Conservation (phyloP, 1,140 invertebrate species). For the Sitodiplosis mosellana region DNA sequence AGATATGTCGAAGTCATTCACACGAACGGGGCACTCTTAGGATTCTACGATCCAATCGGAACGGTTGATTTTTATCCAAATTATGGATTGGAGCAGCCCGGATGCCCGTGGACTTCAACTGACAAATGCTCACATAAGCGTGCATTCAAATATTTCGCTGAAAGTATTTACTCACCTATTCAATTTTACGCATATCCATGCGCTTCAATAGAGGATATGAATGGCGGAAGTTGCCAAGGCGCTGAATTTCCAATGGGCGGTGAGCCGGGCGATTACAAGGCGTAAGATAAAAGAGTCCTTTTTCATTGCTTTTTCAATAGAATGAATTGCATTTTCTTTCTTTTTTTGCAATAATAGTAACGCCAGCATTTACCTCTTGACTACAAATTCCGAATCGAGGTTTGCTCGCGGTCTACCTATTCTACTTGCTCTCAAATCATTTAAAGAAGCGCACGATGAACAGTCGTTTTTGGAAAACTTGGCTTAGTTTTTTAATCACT, state of each 20-base stretch:
- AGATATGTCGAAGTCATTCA: not conserved
- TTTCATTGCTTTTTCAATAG: too few relatives aligned
- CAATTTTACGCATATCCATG: not conserved
- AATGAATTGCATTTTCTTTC: too few relatives aligned
- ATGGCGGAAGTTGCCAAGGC: not conserved
- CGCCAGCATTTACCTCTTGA: too few relatives aligned
- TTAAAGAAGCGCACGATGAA: too few relatives aligned
- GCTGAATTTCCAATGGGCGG: not conserved
- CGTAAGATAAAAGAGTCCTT: constrained; percentile 2
- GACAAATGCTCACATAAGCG: constrained; percentile 12
- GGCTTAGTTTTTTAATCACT: too few relatives aligned
- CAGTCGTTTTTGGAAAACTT: too few relatives aligned
- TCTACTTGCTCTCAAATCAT: too few relatives aligned
- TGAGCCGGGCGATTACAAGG: not conserved
- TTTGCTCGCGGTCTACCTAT: too few relatives aligned
- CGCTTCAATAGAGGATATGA: not conserved
- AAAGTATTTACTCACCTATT: constrained; percentile 4
- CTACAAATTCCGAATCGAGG: too few relatives aligned
- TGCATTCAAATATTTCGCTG: constrained; percentile 17
- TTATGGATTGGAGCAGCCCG: constrained; percentile 8
- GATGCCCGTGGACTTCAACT: not conserved
- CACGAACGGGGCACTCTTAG: constrained; percentile 21
- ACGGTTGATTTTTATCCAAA: constrained; percentile 34
- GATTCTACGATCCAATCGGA: constrained; percentile 34
- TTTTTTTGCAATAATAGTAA: too few relatives aligned